These are phyloP conservation scores for Electrona antarctica DNA, from an alignment of 2,113 vertebrate species.

Conservation along the genomic window DNA sequence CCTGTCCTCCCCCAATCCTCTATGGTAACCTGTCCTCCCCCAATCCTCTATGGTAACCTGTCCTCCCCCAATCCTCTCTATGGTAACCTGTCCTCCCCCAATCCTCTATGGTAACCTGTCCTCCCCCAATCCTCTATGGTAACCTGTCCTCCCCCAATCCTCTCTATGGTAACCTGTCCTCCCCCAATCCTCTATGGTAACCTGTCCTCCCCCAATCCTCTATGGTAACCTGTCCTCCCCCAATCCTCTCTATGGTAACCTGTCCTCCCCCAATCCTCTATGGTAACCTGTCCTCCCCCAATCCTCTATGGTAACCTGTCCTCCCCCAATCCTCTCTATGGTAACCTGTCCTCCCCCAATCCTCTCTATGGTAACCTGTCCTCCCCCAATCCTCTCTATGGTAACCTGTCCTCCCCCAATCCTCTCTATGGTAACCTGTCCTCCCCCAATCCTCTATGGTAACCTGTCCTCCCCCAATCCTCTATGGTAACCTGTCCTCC, in stretches of 20 bases:
- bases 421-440: too few species aligned
- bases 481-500: conserved; percentile 31
- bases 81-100: conserved; percentile 27
- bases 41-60: conserved; percentile 35
- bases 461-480: conserved; percentile 27
- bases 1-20: conserved; percentile 27
- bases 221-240: conserved; percentile 30
- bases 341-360: conserved; percentile 26
- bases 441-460: conserved; percentile 18
- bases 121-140: conserved; percentile 18
- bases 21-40: conserved; percentile 30
- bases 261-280: conserved; percentile 17
- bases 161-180: too few species aligned
- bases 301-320: conserved; percentile 34
- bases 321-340: conserved; percentile 18
- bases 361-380: too few species aligned
- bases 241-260: too few species aligned
- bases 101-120: conserved; percentile 34
- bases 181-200: conserved; percentile 24
- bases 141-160: conserved; percentile 27
- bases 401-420: conserved; percentile 26
- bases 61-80: conserved; percentile 16
- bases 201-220: conserved; percentile 27
- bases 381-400: conserved; percentile 18
- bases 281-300: conserved; percentile 27